These are phyloP conservation scores for Noturus placidus DNA, from an alignment of 2,113 vertebrate genomes.

Conservation along the genomic window DNA sequence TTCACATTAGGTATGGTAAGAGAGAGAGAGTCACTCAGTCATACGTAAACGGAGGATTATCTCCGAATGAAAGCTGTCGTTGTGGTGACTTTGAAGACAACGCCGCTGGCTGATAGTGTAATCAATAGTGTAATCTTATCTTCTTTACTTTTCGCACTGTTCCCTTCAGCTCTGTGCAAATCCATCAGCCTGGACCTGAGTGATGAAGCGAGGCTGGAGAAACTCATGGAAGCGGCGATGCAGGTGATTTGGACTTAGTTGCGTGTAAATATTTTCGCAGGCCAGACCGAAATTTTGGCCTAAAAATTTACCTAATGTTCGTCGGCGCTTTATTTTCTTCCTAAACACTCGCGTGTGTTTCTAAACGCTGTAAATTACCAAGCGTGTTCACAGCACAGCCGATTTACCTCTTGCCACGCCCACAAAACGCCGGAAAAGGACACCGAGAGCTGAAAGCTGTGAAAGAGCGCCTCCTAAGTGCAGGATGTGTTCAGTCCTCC, in stretches of 20 bases:
- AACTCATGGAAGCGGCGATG: conserved; percentile 71
- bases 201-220: conserved; percentile 67
- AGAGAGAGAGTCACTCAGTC: not conserved
- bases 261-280: too few species aligned
- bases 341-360: not conserved
- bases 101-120: conserved; percentile 7
- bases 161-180: conserved; percentile 59
- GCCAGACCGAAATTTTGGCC: too few species aligned
- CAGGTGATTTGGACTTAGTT: conserved; percentile 59
- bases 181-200: conserved; percentile 67
- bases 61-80: conserved; percentile 4
- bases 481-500: not conserved
- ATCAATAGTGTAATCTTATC: conserved; percentile 17
- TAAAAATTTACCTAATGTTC: not conserved
- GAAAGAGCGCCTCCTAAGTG: not conserved
- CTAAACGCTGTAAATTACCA: not conserved
- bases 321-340: not conserved
- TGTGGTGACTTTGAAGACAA: conserved; percentile 6
- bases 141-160: conserved; percentile 29
- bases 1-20: not conserved
- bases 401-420: not conserved
- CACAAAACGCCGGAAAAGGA: not conserved
- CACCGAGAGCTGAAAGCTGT: not conserved
- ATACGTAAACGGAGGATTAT: conserved; percentile 18
- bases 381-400: not conserved